Evolutionary conservation across 2,888 invertebrate species (phyloP), one percentile per base, ranked within the genome.

Genomic region (Clepsis dumicolana): DNA sequence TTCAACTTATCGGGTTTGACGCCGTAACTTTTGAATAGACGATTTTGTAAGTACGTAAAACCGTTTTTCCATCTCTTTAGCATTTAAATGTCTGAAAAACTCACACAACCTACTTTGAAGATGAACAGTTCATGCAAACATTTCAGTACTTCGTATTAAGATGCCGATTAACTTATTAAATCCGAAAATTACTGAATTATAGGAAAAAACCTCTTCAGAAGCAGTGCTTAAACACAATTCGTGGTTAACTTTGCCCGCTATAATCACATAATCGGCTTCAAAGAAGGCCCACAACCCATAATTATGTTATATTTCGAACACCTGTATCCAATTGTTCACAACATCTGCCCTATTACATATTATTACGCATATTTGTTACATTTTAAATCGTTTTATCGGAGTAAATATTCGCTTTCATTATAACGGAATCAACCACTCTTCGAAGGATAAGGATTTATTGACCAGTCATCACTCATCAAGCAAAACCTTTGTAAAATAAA

Each of bases 261-360:
- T 44, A n/a, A 60, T 16, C 16, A 27, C 18, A 18, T 14, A 62
- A 50, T 52, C 24, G 8, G 7, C 29, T 35, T 24, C 32, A 27
- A 27, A 52, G 48, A 52, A 52, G 12, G 10, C 27, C 29, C 8
- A 10, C 24, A 24, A 62, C 61, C 61, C n/a, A 52, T 62, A 62
- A 62, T 62, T 50, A 62, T 52, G 35, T 35, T 62, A 27, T 52
- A 52, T 27, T 52, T 24, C n/a, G 50, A 62, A 62, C 61, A 62
- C 50, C 50, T 62, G 50, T 52, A 62, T 35, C 21, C 3, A 35
- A 50, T 52, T 52, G 52, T 27, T 27, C 52, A 27, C n/a, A 44
- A 44, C 44, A 52, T 52, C 14, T 52, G 21, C 48, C 48, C n/a
- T 52, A 27, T 27, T 52, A 27, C 25, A 21, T 12, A 24, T 52